Evolutionary conservation across 2,113 vertebrate genomes (phyloP), one percentile per base, ranked within the genome.

Genomic region (Corythornis cristatus): DNA sequence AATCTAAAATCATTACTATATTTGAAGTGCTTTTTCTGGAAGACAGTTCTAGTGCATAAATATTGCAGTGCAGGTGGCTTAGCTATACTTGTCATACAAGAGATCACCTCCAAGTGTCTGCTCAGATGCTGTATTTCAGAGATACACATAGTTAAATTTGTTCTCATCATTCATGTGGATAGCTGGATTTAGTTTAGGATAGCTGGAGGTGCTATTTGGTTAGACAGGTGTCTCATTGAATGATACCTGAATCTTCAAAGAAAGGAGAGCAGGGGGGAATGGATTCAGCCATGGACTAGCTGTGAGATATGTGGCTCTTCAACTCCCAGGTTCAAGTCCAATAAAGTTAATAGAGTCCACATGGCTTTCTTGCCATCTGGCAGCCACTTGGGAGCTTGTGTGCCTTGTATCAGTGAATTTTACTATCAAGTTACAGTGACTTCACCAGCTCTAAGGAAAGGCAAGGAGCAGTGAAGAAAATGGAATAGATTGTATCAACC

Each of bases 21-120:
- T 89, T 91, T 93, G 64, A 89, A 71, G 29, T 74, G 37, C 46
- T 85, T 89, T 90, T 80, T 43, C 65, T 83, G 87, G 73, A 89
- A 93, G 64, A 21, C 8, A 62, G 61, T 16, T n/a, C 84, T 62
- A 42, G 43, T 64, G 37, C 17, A 48, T 68, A 72, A 82, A 64
- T 68, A n/a, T 48, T 78, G 66, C 79, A 54, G 62, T 64, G 68
- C n/a, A 67, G 80, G 83, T 91, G 86, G 74, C 48, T 75, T 65
- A 76, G 35, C 76, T 83, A 3, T 15, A 15, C 31, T 72, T 61
- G 28, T n/a, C 9, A 3, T 13, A 19, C n/a, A n/a, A 76, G 76
- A 81, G 22, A 66, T 48, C 31, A 66, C 46, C 62, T 79, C 64
- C 72, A 48, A 85, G 46, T 45, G 56, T 40, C 71, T 83, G 58